Base-by-base conservation (phyloP, 2,888 invertebrate species). In the Diarsia brunnea region DNA sequence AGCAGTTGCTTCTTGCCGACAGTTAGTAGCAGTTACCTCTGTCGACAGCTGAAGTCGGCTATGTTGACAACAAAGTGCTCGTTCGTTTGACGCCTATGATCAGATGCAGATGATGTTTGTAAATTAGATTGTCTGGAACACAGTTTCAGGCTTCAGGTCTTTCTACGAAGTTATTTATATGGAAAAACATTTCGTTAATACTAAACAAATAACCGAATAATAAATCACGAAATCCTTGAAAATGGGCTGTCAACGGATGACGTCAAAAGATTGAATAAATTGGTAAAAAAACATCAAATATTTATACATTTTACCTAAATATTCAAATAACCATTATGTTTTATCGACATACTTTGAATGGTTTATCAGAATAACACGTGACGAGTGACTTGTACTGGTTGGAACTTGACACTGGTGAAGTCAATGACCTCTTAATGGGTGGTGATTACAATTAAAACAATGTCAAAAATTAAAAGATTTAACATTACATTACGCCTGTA, bases 181-280 rank as follows among this genome's bases (percentile, higher is more conserved):
- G 21, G 31, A 53, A 67, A 67, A 43, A 38, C 8, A 21, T n/a
- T 19, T 24, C 8, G 16, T 43, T n/a, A 45, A 27, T 43, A 58
- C 47, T 27, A 64, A 27, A 66, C 19, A 75, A 58, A 75, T 16
- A 68, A 58, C 43, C n/a, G 5, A 45, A 69, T 66, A 66, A 76
- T 55, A 69, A 70, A 82, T 51, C 61, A 66, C 8, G 8, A 55
- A 55, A 65, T 14, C 51, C 19, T 38, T n/a, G n/a, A 70, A 70
- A 70, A 70, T 55, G 3, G 8, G 45, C 49, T 67, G 69, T 58
- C 63, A 69, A 45, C 43, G 0, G 63, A 60, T 76, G 69, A 82
- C 77, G 81, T 79, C 79, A 79, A 53, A 8, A 55, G 19, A 51
- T 67, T 24, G 45, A 70, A 79, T 82, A 81, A 76, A 76, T 82